These are phyloP conservation scores for Branchellion lobata DNA, from an alignment of 2,888 invertebrate genomes.

Conservation along the genomic window DNA sequence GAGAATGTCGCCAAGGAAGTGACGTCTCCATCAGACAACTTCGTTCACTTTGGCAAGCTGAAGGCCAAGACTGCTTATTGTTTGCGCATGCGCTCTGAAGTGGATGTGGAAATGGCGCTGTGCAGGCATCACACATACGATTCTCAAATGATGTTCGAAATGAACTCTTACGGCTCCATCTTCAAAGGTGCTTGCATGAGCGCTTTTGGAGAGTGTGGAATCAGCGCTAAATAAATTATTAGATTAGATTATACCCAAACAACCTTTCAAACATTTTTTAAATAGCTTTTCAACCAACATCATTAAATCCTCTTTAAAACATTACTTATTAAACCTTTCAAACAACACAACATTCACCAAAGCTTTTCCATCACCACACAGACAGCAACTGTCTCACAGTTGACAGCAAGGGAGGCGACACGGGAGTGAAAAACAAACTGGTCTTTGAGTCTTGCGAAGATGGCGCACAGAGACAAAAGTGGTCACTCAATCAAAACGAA, in stretches of 20 bases:
- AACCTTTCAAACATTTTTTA: neutral
- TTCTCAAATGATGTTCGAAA: conserved; percentile 47
- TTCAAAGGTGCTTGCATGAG: conserved; percentile 25
- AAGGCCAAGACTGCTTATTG: conserved; percentile 47
- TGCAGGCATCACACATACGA: conserved; percentile 51
- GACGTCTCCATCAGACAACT: conserved; percentile 34
- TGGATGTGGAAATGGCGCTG: conserved; percentile 47
- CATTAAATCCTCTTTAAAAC: too few relatives aligned
- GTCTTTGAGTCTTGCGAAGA: conserved; percentile 35
- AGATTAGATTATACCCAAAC: neutral
- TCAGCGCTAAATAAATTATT: neutral
- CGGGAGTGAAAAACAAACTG: conserved; percentile 39
- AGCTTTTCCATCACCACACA: neutral
- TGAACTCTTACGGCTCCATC: conserved; percentile 45
- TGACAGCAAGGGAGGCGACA: conserved; percentile 24
- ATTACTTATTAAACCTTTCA: too few relatives aligned
- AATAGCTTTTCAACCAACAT: too few relatives aligned
- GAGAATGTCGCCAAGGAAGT: conserved; percentile 46
- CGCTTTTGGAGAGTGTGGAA: neutral
- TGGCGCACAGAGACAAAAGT: conserved; percentile 32
- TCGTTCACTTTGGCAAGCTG: conserved; percentile 48
- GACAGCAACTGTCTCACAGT: conserved; percentile 43
- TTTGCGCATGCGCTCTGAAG: conserved; percentile 15
- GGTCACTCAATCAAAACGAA: conserved; percentile 24
- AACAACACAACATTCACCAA: too few relatives aligned